Evolutionary conservation across 2,797 vertebrate species (phyloP).

Genomic region (Enoplosus armatus): DNA sequence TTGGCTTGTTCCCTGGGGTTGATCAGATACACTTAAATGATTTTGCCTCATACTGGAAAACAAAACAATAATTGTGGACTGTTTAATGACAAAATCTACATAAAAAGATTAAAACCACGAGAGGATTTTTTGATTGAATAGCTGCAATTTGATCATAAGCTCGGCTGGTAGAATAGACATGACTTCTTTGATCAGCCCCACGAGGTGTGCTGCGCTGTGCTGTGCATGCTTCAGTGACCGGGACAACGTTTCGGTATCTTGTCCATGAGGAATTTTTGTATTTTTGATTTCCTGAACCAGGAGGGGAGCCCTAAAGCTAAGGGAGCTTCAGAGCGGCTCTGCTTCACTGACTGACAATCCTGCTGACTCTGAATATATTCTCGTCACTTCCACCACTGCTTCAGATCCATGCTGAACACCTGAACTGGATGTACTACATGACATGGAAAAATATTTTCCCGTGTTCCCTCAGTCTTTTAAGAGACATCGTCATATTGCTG

Average conservation of each 20-base stretch:
- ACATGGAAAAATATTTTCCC: background rate
- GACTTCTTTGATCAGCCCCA: background rate
- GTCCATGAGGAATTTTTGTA: background rate
- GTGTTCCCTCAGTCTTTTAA: background rate
- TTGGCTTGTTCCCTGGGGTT: background rate
- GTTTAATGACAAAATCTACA: background rate
- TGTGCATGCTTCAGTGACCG: background rate
- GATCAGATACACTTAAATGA: background rate
- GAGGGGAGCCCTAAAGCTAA: background rate
- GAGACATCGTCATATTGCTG: background rate
- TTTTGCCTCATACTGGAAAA: background rate
- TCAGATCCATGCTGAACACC: background rate
- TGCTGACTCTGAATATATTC: conserved; percentile 8
- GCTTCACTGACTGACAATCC: conserved; percentile 6
- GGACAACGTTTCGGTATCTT: background rate
- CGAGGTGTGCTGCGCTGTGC: background rate
- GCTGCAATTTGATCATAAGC: background rate
- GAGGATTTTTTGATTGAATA: background rate
- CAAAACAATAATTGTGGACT: background rate
- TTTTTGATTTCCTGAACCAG: background rate
- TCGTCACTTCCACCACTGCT: background rate
- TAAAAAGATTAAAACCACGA: background rate
- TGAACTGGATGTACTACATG: background rate
- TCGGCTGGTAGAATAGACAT: background rate
- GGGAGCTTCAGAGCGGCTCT: conserved; percentile 1